Evolutionary conservation across 2,888 invertebrate genomes (phyloP).

Genomic region (Tenthredo scrophulariae): DNA sequence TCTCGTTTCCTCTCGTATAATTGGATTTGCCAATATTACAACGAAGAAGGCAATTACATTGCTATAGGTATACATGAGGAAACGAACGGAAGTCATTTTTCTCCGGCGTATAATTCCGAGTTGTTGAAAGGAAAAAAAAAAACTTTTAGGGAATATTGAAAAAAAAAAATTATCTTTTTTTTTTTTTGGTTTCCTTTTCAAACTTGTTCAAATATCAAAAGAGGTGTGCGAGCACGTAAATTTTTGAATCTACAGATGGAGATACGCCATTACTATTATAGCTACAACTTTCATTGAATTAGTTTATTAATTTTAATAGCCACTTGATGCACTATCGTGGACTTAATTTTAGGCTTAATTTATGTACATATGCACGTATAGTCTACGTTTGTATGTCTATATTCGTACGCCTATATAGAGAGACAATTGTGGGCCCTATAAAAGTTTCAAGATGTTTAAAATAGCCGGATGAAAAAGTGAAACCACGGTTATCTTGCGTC

Average conservation of each 20-base stretch:
- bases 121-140: neutral
- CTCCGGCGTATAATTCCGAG: neutral
- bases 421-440: neutral
- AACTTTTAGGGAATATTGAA: too few species aligned
- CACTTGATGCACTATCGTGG: conserved; percentile 47
- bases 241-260: too few species aligned
- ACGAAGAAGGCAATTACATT: conserved; percentile 3
- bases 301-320: conserved; percentile 48
- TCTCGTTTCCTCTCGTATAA: neutral
- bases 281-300: conserved; percentile 39
- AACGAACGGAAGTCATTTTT: conserved; percentile 12
- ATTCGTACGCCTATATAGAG: neutral
- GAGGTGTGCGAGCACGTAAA: too few species aligned
- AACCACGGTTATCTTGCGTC: neutral
- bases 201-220: too few species aligned
- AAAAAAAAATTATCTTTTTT: too few species aligned
- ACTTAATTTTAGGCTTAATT: conserved; percentile 31
- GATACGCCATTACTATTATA: too few species aligned
- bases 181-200: too few species aligned
- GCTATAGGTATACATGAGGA: neutral
- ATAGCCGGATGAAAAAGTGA: neutral
- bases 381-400: neutral
- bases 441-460: neutral
- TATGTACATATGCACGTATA: neutral
- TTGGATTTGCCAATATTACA: conserved; percentile 22